Base-by-base conservation (phyloP, 2,888 invertebrate genomes). In the Campaea margaritaria region DNA sequence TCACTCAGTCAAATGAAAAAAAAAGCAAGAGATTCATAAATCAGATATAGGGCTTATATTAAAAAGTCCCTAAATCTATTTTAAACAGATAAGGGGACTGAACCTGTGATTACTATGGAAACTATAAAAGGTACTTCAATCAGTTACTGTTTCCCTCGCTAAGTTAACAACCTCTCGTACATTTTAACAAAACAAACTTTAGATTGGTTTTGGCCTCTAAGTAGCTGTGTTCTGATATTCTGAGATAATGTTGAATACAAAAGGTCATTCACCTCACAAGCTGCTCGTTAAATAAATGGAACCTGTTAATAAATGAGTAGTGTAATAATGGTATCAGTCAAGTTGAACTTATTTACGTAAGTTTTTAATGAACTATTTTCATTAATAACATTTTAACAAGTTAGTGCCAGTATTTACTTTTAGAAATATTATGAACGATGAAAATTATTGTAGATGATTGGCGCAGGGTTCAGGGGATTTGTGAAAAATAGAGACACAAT, bases 121-220 rank as follows among this genome's bases (percentile, higher is more conserved):
- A 7, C 13, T 12, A 31, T 41, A 12, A 46, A 39, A 42, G 21
- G 0, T 8, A 11, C 10, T 31, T 10, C 2, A 11, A 13, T 1
- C 14, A 34, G 42, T 46, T 42, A 34, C 27, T 44, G 28, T 47
- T 36, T 9, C 27, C 28, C 41, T 49, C 49, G 39, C 36, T 21
- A 28, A 28, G 42, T 27, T 13, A 58, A 47, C 31, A 51, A 58
- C 46, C 51, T 52, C 47, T 39, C n/a, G 28, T 51, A 46, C 34
- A 36, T 46, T 47, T 27, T 27, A 53, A 59, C 52, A 53, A 53
- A 39, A 41, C 45, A 15, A 58, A 59, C 39, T 59, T 54, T 54
- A 59, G 49, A 61, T 61, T 56, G 61, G 34, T 48, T 56, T 50
- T 45, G 34, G 16, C n/a, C 41, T 49, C 16, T 34, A 15, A 45